These are phyloP conservation scores for Glyphotaelius pellucidus DNA, from an alignment of 2,888 invertebrate genomes.

Conservation along the genomic window DNA sequence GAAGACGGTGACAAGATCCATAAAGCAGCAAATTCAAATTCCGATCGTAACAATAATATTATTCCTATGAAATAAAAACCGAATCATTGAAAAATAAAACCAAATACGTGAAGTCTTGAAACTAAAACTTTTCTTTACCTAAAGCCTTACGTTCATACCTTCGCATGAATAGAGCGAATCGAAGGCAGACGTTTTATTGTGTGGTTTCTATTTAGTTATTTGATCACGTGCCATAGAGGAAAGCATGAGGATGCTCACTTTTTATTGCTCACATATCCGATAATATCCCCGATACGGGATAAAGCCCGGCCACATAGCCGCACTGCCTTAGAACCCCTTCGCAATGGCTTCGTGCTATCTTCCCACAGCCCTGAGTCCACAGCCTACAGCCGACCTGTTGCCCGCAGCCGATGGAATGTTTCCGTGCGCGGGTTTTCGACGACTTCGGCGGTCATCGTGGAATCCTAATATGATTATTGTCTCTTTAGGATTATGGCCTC, in stretches of 20 bases:
- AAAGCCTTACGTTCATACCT: not conserved
- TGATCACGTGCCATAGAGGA: slow-evolving; percentile 21
- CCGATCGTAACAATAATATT: too few species aligned
- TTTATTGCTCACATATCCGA: slow-evolving; percentile 26
- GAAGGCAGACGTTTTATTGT: not conserved
- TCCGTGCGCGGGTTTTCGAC: not conserved
- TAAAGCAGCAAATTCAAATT: too few species aligned
- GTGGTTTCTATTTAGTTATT: slow-evolving; percentile 34
- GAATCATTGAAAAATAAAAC: not conserved
- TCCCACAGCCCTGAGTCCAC: not conserved
- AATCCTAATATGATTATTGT: not conserved
- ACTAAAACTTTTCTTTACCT: not conserved
- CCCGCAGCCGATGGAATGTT: not conserved
- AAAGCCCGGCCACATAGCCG: not conserved
- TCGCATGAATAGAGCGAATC: not conserved
- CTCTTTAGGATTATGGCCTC: not conserved
- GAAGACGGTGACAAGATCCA: too few species aligned
- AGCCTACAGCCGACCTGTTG: not conserved
- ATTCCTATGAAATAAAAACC: not conserved
- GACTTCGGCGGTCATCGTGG: not conserved
- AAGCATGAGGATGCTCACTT: not conserved
- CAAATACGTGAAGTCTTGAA: not conserved
- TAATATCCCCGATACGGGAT: slow-evolving; percentile 12
- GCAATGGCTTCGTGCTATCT: not conserved
- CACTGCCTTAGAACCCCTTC: not conserved